Evolutionary conservation across 2,797 vertebrate genomes (phyloP).

Genomic region (Garrulus glandarius): DNA sequence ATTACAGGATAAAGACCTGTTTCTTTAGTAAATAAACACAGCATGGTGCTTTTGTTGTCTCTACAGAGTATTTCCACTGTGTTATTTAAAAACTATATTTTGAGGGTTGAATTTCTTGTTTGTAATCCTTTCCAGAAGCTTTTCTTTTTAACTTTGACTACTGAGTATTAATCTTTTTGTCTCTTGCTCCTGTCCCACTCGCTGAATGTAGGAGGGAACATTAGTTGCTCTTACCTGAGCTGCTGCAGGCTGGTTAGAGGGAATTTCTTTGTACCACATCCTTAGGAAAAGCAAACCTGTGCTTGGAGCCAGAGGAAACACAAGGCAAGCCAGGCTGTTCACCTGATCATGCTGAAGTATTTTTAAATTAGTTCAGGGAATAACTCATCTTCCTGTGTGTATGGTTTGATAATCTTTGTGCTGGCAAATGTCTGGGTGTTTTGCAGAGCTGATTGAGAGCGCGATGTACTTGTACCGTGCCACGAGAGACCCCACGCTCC

Average conservation of each 20-base stretch:
- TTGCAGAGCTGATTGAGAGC: constrained; percentile 93
- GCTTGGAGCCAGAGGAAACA: background rate
- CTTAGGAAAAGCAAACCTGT: background rate
- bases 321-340: background rate
- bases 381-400: background rate
- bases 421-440: background rate
- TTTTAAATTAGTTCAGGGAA: background rate
- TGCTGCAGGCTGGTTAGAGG: background rate
- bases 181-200: background rate
- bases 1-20: background rate
- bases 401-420: background rate
- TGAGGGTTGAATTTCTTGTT: background rate
- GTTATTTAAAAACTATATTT: background rate
- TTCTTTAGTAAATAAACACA: background rate
- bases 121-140: background rate
- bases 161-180: background rate
- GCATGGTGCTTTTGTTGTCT: background rate
- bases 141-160: background rate
- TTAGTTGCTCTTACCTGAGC: background rate
- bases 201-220: background rate
- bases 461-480: constrained; percentile 97
- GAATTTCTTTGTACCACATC: background rate
- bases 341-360: background rate
- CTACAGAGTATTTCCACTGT: background rate
- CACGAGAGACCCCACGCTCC: constrained; percentile 87